Evolutionary conservation across 2,797 vertebrate species (phyloP).

Genomic region (Coracias cyanogaster): DNA sequence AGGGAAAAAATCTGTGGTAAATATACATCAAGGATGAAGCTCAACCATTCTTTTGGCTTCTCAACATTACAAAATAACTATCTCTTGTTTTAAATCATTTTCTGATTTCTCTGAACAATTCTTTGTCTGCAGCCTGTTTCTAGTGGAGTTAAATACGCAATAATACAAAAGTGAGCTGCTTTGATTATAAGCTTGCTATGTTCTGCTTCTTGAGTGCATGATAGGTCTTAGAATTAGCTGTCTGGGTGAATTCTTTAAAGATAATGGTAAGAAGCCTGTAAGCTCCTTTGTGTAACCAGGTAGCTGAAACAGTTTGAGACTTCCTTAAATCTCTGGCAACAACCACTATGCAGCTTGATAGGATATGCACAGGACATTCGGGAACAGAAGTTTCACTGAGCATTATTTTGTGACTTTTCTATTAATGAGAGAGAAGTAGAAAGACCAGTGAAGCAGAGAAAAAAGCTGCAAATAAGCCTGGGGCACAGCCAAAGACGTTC

Average conservation of each 20-base stretch:
- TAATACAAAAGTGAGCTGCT: neutral
- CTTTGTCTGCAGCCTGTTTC: neutral
- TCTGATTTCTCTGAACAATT: neutral
- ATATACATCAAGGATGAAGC: neutral
- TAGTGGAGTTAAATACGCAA: neutral
- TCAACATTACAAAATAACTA: neutral
- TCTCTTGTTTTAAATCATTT: neutral
- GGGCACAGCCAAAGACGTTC: neutral
- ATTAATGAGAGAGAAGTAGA: neutral
- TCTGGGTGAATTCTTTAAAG: neutral
- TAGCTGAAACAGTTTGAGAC: neutral
- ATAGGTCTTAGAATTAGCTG: neutral
- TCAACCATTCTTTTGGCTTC: neutral
- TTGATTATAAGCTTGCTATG: neutral
- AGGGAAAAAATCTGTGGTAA: neutral
- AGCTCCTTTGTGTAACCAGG: neutral
- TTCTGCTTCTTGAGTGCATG: neutral
- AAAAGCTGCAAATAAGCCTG: neutral
- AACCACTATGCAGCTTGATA: neutral
- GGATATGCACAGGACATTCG: neutral
- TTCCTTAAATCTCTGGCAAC: neutral
- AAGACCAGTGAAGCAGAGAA: neutral
- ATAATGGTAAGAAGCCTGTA: neutral
- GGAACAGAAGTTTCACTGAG: neutral
- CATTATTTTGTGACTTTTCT: neutral